phyloP scores from a whole-genome alignment of 2,888 invertebrate genomes.

The Tipula vernalis region DNA sequence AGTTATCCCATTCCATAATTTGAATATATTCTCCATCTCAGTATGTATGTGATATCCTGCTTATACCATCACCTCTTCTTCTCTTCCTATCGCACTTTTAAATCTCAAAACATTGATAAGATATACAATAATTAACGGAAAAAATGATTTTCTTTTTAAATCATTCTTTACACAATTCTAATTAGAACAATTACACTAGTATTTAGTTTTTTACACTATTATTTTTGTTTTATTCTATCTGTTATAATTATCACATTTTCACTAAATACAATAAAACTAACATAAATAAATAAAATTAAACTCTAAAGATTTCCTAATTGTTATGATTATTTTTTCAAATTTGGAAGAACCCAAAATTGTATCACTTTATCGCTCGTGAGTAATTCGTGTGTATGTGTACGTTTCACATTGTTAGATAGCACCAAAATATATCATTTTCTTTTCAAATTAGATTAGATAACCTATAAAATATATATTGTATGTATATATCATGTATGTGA shows the following conservation, averaged over 20 bases:
- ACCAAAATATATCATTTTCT: not conserved
- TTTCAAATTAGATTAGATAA: not conserved
- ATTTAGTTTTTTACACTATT: not conserved
- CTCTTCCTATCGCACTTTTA: not conserved
- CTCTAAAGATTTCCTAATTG: not conserved
- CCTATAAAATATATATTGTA: not conserved
- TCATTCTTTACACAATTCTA: not conserved
- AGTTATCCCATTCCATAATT: slow-evolving; percentile 34
- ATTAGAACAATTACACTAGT: not conserved
- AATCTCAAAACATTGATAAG: not conserved
- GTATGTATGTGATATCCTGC: not conserved
- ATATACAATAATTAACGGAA: not conserved
- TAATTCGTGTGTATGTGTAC: not conserved
- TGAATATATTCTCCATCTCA: not conserved
- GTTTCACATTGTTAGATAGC: not conserved
- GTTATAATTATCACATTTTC: not conserved
- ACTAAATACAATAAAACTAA: not conserved
- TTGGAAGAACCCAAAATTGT: not conserved
- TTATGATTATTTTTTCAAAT: not conserved
- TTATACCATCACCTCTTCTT: not conserved
- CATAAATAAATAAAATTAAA: not conserved
- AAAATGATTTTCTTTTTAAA: not conserved
- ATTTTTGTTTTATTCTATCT: not conserved
- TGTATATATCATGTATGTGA: not conserved
- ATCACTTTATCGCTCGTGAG: not conserved